Conservation (phyloP, 2,888 invertebrate species). For the Idaea aversata region DNA sequence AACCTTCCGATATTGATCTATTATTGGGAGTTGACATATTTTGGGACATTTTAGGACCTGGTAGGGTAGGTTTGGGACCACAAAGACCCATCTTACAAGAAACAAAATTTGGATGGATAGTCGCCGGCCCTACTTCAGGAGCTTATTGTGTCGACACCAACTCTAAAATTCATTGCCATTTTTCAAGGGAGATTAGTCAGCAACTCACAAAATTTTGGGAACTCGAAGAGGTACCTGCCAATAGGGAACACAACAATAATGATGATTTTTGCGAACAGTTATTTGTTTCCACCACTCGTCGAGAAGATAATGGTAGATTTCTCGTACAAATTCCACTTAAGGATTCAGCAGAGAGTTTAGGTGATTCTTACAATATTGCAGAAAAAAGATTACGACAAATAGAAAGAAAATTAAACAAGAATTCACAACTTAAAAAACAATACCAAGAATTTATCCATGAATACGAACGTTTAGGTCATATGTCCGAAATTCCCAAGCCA, state of each 20-base stretch:
- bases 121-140: background rate
- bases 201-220: conserved; percentile 16
- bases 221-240: conserved; percentile 10
- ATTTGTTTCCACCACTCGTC: conserved; percentile 2
- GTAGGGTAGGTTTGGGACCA: conserved; percentile 2
- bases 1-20: conserved; percentile 3
- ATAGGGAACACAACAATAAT: background rate
- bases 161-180: background rate
- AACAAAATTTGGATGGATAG: background rate
- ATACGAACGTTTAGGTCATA: conserved; percentile 5
- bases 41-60: conserved; percentile 3
- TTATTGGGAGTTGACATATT: conserved; percentile 9
- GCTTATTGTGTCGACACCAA: background rate
- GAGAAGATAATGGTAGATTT: conserved; percentile 12
- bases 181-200: background rate
- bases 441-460: conserved; percentile 14
- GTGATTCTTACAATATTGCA: conserved; percentile 12
- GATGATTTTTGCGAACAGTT: background rate
- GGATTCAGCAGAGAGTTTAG: background rate
- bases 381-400: conserved; percentile 15
- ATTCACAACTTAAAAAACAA: background rate
- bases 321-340: conserved; percentile 13
- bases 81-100: background rate
- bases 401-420: conserved; percentile 5
- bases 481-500: background rate